phyloP scores from a whole-genome alignment of 2,113 vertebrate genomes.

The Columba janthina region DNA sequence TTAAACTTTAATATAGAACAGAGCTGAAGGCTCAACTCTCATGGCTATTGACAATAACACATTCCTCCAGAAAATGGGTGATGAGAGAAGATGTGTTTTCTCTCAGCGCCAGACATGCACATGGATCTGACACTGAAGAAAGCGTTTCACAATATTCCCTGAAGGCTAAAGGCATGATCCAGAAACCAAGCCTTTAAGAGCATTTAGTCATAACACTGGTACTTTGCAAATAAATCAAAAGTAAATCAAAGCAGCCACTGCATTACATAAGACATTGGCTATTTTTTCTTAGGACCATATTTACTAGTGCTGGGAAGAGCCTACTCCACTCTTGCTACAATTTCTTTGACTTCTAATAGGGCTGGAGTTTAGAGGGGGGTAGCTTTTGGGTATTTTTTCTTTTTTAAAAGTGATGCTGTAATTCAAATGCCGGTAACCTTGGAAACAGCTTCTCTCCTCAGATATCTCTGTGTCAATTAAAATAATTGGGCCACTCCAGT shows the following conservation, averaged over 20 bases:
- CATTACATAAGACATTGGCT: not conserved
- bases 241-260: not conserved
- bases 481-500: constrained; percentile 59
- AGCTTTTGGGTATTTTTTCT: not conserved
- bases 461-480: constrained; percentile 41
- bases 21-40: not conserved
- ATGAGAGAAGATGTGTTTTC: not conserved
- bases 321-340: not conserved
- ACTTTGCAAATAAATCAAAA: not conserved
- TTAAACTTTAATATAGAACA: constrained; percentile 10
- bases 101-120: constrained; percentile 3
- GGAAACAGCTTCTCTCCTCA: constrained; percentile 51
- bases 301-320: not conserved
- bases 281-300: not conserved
- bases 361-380: not conserved
- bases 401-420: not conserved
- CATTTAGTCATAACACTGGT: constrained; percentile 6
- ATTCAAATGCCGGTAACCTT: constrained; percentile 45
- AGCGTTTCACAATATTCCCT: not conserved
- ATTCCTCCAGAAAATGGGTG: not conserved
- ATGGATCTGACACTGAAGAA: not conserved
- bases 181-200: not conserved
- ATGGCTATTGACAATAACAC: not conserved
- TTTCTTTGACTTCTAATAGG: not conserved
- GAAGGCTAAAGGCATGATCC: not conserved